A percentile compares a stretch with the other conserved stretches of the same genome.
These are phyloP conservation scores for Campaea margaritaria DNA, from an alignment of 2,888 invertebrate species.

Conservation along the genomic window DNA sequence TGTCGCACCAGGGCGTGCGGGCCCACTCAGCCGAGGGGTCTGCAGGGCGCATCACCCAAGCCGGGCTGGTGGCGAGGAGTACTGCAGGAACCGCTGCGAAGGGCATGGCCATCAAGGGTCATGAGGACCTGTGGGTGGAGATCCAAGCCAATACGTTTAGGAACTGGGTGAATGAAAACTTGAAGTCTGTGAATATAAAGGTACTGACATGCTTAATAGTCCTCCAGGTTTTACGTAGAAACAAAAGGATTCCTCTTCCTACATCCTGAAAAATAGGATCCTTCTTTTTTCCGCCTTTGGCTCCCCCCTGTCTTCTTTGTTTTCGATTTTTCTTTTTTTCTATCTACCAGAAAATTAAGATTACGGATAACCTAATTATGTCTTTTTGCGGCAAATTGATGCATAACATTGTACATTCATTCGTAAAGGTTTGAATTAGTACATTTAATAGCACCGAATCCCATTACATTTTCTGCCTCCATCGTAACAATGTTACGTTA, in stretches of 20 bases:
- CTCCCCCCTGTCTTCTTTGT: too few relatives aligned
- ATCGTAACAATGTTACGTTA: constrained; percentile 18
- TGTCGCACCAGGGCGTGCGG: constrained; percentile 84
- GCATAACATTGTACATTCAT: too few relatives aligned
- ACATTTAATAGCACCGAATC: constrained; percentile 11
- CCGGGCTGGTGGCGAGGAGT: constrained; percentile 94
- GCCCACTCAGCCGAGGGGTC: constrained; percentile 86
- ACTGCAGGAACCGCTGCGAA: constrained; percentile 97
- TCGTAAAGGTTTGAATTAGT: neutral
- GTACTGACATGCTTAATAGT: constrained; percentile 54
- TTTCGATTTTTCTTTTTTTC: too few relatives aligned
- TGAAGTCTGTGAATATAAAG: constrained; percentile 89
- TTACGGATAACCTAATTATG: too few relatives aligned
- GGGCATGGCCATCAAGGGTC: constrained; percentile 97
- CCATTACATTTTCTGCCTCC: neutral
- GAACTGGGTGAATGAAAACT: constrained; percentile 98
- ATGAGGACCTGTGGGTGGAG: constrained; percentile 98
- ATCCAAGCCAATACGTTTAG: constrained; percentile 98
- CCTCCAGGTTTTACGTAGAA: neutral
- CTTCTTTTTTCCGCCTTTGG: too few relatives aligned
- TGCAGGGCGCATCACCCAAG: constrained; percentile 88
- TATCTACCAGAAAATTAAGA: too few relatives aligned
- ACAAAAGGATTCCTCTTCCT: too few relatives aligned
- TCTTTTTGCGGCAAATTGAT: too few relatives aligned
- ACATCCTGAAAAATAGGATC: too few relatives aligned